Percentiles rank a stretch among this genome's conserved stretches.
phyloP scores from a whole-genome alignment of 1,140 invertebrate species.

The Bombus terrestris region DNA sequence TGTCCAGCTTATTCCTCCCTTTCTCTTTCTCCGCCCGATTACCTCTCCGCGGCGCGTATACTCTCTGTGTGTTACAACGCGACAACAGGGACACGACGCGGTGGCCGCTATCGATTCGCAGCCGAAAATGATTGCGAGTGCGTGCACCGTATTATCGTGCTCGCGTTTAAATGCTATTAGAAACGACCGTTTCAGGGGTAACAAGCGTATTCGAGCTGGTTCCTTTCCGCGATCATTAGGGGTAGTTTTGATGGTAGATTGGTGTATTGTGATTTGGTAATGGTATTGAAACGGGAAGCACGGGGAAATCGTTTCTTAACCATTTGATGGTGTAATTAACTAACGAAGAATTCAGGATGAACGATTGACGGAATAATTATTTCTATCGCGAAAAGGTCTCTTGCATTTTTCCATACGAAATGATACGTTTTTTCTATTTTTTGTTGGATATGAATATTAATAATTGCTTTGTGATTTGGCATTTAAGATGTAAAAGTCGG shows the following conservation, averaged over 20 bases:
- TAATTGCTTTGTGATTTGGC: too few relatives aligned
- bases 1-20: slow-evolving; percentile 52
- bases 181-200: neutral
- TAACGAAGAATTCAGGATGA: neutral
- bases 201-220: neutral
- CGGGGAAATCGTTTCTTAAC: neutral
- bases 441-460: too few relatives aligned
- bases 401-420: too few relatives aligned
- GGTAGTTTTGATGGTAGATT: neutral
- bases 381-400: too few relatives aligned
- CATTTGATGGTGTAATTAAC: neutral
- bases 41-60: slow-evolving; percentile 2
- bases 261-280: neutral
- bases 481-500: too few relatives aligned
- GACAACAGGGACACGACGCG: slow-evolving; percentile 12
- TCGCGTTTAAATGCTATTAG: neutral
- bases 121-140: slow-evolving; percentile 48
- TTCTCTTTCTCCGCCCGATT: slow-evolving; percentile 28
- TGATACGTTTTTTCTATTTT: too few relatives aligned
- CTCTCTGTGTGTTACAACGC: slow-evolving; percentile 38
- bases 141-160: slow-evolving; percentile 9
- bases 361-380: too few relatives aligned
- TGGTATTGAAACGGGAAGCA: neutral
- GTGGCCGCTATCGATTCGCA: slow-evolving; percentile 56
- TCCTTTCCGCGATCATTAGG: neutral